Conservation (phyloP, 2,888 invertebrate species). For the Epistrophella euchroma region DNA sequence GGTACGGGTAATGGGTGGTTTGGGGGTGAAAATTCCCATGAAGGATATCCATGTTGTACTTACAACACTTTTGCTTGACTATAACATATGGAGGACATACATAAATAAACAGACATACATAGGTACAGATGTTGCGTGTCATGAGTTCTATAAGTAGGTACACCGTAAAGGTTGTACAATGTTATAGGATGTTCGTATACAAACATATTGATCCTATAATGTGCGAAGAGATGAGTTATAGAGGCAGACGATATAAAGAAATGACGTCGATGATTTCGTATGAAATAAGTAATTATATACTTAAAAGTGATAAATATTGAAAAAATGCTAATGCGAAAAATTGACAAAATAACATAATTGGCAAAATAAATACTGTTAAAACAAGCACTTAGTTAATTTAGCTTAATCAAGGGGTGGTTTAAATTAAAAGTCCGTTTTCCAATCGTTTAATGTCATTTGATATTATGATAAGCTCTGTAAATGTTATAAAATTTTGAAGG, state of each 20-base stretch:
- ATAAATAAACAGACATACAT: neutral
- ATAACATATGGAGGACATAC: slow-evolving; percentile 64
- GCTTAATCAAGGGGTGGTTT: too few species aligned
- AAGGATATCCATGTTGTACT: slow-evolving; percentile 72
- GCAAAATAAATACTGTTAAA: neutral
- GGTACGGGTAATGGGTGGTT: slow-evolving; percentile 13
- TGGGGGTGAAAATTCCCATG: slow-evolving; percentile 64
- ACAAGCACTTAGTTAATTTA: too few species aligned
- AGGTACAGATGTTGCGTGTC: slow-evolving; percentile 71
- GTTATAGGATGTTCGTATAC: slow-evolving; percentile 5
- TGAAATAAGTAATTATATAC: slow-evolving; percentile 16
- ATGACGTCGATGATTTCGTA: slow-evolving; percentile 49
- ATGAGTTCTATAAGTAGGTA: slow-evolving; percentile 46
- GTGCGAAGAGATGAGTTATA: slow-evolving; percentile 52
- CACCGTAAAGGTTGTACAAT: slow-evolving; percentile 8
- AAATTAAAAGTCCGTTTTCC: too few species aligned
- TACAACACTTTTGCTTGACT: slow-evolving; percentile 65
- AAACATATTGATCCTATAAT: slow-evolving; percentile 50
- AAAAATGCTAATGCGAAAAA: neutral
- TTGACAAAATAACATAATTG: neutral
- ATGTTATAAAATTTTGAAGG: too few species aligned
- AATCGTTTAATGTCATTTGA: too few species aligned
- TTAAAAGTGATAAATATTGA: neutral
- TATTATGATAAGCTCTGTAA: too few species aligned
- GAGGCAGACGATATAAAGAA: slow-evolving; percentile 46